Percentiles rank a stretch among this genome's conserved stretches.
phyloP scores from a whole-genome alignment of 2,113 vertebrate genomes.

The Petromus typicus region DNA sequence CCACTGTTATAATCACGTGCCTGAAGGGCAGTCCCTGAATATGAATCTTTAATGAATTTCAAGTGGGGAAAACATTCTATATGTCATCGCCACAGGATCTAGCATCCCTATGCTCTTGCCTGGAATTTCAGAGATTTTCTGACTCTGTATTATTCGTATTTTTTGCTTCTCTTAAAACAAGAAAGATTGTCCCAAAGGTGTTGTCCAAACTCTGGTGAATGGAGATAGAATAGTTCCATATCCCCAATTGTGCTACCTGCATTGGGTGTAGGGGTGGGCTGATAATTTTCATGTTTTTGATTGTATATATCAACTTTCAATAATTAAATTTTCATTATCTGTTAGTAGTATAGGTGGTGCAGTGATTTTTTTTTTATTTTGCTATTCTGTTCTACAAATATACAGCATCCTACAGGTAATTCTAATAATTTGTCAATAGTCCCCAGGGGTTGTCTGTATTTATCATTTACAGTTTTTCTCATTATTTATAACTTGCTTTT shows the following conservation, averaged over 20 bases:
- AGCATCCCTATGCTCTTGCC: background rate
- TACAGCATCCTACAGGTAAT: too few species aligned
- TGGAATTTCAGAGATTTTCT: background rate
- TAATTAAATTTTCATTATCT: too few species aligned
- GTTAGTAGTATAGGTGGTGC: too few species aligned
- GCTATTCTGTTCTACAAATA: too few species aligned
- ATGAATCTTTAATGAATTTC: background rate
- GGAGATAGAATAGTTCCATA: background rate
- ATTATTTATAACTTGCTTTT: slow-evolving; percentile 12
- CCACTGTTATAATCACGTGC: background rate
- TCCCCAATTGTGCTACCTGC: background rate
- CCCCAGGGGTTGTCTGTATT: background rate
- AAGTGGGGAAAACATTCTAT: background rate
- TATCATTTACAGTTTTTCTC: background rate
- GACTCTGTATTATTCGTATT: background rate
- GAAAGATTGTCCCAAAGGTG: background rate
- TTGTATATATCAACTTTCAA: too few species aligned
- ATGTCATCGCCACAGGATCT: background rate
- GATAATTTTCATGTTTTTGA: too few species aligned
- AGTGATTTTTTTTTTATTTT: too few species aligned
- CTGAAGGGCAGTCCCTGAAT: background rate
- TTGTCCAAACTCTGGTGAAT: background rate
- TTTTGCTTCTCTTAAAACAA: background rate
- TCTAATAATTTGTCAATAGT: too few species aligned
- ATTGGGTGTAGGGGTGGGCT: background rate